Evolutionary conservation across 2,113 vertebrate species (phyloP), one percentile per base, ranked within the genome.

Genomic region (Halcyon malimbica): DNA sequence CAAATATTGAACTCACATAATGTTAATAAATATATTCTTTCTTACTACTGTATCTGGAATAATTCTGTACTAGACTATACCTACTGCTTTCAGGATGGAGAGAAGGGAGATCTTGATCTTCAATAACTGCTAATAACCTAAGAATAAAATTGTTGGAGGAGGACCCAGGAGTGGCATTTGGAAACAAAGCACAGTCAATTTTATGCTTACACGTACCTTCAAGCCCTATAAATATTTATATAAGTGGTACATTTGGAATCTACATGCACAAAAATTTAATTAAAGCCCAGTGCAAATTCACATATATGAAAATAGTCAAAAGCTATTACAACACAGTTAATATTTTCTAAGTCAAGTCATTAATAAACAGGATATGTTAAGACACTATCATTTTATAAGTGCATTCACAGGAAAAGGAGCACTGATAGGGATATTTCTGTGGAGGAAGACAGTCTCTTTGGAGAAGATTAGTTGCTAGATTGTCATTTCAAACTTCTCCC

Each of bases 211-310:
- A 13, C 31, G 7, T 16, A 80, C 11, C 2, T 33, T 33, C 8
- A 41, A 26, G 5, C 6, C 1, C 0, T 54, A n/a, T 16, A 76
- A 68, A 57, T 28, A 25, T 3, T 7, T 35, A 11, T 14, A 6
- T n/a, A 77, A 64, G 23, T n/a, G 24, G 5, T 5, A 9, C 9
- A 29, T 78, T 64, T 69, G 13, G 11, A 69, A 54, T 54, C 6
- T 20, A 3, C 16, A 53, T 13, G 10, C 5, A 42, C 10, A 5
- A 2, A 64, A 62, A 33, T 63, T 54, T 46, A 65, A 35, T 29
- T 50, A 46, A 73, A 81, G 16, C 4, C 10, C 16, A 51, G 7
- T 39, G 9, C 17, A 64, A 92, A 35, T 69, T 68, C 39, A 73
- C 15, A 14, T 24, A 24, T 10, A 20, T 41, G 8, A 33, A 74